Evolutionary conservation across 2,797 vertebrate genomes (phyloP).

Genomic region (Malacoraja senta): DNA sequence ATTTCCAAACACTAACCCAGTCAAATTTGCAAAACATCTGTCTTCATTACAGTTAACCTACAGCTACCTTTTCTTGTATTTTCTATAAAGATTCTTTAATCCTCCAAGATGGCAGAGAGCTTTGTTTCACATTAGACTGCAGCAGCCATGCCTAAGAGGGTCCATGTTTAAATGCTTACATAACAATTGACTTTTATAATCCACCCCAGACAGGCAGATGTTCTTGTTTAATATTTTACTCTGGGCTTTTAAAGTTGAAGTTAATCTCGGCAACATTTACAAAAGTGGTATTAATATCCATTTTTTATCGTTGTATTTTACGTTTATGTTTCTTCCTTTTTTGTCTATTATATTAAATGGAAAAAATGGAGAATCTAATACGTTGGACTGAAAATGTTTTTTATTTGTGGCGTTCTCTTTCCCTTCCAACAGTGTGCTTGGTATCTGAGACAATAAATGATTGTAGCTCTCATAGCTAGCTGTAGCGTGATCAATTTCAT

Average conservation of each 20-base stretch:
- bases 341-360: neutral
- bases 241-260: neutral
- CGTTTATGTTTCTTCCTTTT: neutral
- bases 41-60: neutral
- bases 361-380: neutral
- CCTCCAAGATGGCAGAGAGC: neutral
- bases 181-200: neutral
- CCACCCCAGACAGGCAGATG: neutral
- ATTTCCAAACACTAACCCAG: neutral
- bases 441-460: neutral
- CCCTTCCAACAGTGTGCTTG: neutral
- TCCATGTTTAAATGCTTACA: neutral
- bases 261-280: neutral
- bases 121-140: neutral
- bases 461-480: neutral
- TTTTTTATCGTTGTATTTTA: neutral
- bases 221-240: neutral
- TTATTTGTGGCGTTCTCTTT: neutral
- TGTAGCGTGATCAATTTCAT: neutral
- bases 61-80: neutral
- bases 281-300: neutral
- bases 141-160: too few relatives aligned
- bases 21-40: conserved; percentile 7
- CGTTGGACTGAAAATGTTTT: neutral
- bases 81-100: neutral